These are phyloP conservation scores for Frankliniella intonsa DNA, from an alignment of 2,888 invertebrate genomes.

Conservation along the genomic window DNA sequence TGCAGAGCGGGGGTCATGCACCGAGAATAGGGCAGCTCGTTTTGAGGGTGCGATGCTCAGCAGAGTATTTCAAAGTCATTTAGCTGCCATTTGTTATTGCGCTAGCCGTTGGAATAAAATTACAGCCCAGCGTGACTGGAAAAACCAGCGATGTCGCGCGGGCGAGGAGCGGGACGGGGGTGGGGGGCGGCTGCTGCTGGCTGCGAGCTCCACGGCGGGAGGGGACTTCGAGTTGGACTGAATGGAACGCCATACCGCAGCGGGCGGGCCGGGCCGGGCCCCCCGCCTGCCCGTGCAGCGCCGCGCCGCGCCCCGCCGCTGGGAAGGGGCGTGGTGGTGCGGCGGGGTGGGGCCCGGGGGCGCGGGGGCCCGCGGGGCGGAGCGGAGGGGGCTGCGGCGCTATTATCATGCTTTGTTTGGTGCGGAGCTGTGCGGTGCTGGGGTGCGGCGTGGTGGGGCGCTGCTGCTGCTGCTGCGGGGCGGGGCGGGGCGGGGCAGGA, in stretches of 20 bases:
- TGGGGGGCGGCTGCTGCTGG: no score
- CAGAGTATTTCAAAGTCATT: background rate
- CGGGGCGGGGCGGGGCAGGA: background rate
- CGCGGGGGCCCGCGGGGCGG: background rate
- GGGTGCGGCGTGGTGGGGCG: background rate
- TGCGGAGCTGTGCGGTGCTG: background rate
- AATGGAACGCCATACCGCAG: background rate
- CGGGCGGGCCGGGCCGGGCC: background rate
- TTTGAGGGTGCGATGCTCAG: no score
- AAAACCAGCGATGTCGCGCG: background rate
- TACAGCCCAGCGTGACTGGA: background rate
- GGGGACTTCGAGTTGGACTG: background rate
- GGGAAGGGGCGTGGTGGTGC: background rate
- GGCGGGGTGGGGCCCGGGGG: background rate
- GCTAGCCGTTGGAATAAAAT: background rate
- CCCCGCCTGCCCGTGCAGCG: background rate
- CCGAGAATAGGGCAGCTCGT: no score
- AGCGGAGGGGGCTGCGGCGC: background rate
- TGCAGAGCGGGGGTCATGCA: no score
- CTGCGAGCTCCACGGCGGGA: no score
- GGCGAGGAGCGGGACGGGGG: no score
- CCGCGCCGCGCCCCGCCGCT: background rate
- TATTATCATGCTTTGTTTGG: conserved; percentile 25
- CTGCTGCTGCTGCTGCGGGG: no score
- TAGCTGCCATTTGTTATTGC: background rate